Base-by-base conservation (phyloP, 2,113 vertebrate genomes). In the Python bivittatus region DNA sequence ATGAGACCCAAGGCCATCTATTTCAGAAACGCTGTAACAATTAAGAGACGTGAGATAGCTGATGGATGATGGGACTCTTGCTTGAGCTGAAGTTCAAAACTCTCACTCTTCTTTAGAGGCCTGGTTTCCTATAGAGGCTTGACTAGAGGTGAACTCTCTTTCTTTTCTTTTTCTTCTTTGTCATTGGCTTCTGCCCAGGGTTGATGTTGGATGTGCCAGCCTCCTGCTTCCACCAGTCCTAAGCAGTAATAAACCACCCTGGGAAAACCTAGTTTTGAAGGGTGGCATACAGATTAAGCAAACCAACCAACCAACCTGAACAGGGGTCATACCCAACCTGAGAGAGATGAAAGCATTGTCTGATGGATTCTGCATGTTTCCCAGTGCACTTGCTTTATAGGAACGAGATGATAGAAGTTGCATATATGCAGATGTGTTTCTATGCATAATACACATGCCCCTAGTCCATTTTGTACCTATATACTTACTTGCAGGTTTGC, bases 191-290 rank as follows among this genome's bases (percentile, higher is more conserved):
- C 33, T 94, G 53, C 38, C 29, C 91, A 88, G 0, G 91, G 88
- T 90, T 84, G 94, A 91, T 87, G 84, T 93, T 92, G 93, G 93
- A 93, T 60, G 88, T 83, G 86, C 88, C 91, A 96, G 90, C 84
- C 57, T 93, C 95, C 93, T 2, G 0, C 90, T 91, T 95, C 86
- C 72, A 5, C 91, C 94, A 93, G 93, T 33, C 33, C 64, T 33
- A 33, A 72, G n/a, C n/a, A 33, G 13, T 33, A 72, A 33, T 72
- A 33, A 72, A 33, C 15, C 33, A 17, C 5, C 13, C 11, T 72
- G 64, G 64, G 64, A 72, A 72, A 72, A 13, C 64, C 64, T 72
- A 72, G 5, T 72, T 72, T 72, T 72, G 64, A 68, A 68, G 64
- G 15, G 64, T 68, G 64, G 12, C 64, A 72, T 72, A 72, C n/a